These are phyloP conservation scores for Macaria liturata DNA, from an alignment of 2,888 invertebrate species.

Conservation along the genomic window DNA sequence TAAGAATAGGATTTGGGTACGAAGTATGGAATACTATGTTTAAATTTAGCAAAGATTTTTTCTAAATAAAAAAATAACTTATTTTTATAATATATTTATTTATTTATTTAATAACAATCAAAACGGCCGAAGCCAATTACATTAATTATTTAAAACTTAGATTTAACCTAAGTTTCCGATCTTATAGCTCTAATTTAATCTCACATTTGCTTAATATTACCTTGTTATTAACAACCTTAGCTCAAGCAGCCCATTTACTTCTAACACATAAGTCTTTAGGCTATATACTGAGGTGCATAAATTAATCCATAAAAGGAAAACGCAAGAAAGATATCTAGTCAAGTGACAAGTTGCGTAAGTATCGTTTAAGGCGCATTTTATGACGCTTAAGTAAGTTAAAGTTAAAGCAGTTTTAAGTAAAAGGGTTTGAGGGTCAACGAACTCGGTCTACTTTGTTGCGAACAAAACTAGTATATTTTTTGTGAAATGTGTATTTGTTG, in stretches of 20 bases:
- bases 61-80: too few species aligned
- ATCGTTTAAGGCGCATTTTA: conserved; percentile 9
- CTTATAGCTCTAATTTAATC: too few species aligned
- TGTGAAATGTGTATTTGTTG: too few species aligned
- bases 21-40: too few species aligned
- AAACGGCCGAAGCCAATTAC: too few species aligned
- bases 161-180: too few species aligned
- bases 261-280: conserved; percentile 5
- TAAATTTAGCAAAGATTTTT: too few species aligned
- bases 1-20: too few species aligned
- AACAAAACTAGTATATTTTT: not conserved
- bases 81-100: too few species aligned
- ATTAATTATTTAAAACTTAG: too few species aligned
- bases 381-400: conserved; percentile 6
- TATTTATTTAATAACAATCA: too few species aligned
- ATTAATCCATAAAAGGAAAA: conserved; percentile 52
- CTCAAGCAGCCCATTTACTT: conserved; percentile 11
- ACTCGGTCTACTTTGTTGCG: conserved; percentile 16
- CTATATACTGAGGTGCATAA: conserved; percentile 36
- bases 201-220: conserved; percentile 2
- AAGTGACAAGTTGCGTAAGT: conserved; percentile 23
- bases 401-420: conserved; percentile 10
- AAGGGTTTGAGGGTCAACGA: conserved; percentile 20
- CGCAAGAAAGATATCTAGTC: conserved; percentile 24
- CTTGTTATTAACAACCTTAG: conserved; percentile 7